phyloP scores from a whole-genome alignment of 2,113 vertebrate genomes.

The Rhinoderma darwinii region DNA sequence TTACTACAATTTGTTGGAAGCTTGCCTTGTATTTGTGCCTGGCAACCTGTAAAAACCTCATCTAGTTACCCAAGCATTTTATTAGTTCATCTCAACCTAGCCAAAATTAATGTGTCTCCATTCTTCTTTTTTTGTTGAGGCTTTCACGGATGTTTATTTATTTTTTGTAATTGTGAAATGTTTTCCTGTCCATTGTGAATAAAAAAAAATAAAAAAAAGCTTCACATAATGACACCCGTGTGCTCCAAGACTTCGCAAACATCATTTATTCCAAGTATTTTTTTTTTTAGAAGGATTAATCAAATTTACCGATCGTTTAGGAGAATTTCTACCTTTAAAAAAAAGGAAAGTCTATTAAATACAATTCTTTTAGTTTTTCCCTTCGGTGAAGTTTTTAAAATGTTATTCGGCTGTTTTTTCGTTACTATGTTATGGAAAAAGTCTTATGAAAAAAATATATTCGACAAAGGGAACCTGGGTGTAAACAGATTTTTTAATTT shows the following conservation, averaged over 20 bases:
- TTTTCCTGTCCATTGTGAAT: not conserved
- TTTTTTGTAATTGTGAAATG: not conserved
- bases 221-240: not conserved
- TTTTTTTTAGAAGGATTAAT: not conserved
- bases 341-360: not conserved
- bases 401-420: too few relatives aligned
- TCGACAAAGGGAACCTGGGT: too few relatives aligned
- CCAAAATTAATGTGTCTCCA: slow-evolving; percentile 1
- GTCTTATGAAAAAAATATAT: too few relatives aligned
- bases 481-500: too few relatives aligned
- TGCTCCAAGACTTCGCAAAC: not conserved
- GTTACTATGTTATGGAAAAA: too few relatives aligned
- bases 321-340: too few relatives aligned
- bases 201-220: too few relatives aligned
- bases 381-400: too few relatives aligned
- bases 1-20: not conserved
- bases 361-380: not conserved
- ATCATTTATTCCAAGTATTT: not conserved
- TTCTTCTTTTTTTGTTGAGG: not conserved
- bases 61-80: slow-evolving; percentile 16
- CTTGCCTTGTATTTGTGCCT: slow-evolving; percentile 21
- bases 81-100: slow-evolving; percentile 13
- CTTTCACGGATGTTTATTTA: not conserved
- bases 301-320: not conserved
- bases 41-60: slow-evolving; percentile 27